Base-by-base conservation (phyloP, 2,113 vertebrate species). In the Raja brachyura region DNA sequence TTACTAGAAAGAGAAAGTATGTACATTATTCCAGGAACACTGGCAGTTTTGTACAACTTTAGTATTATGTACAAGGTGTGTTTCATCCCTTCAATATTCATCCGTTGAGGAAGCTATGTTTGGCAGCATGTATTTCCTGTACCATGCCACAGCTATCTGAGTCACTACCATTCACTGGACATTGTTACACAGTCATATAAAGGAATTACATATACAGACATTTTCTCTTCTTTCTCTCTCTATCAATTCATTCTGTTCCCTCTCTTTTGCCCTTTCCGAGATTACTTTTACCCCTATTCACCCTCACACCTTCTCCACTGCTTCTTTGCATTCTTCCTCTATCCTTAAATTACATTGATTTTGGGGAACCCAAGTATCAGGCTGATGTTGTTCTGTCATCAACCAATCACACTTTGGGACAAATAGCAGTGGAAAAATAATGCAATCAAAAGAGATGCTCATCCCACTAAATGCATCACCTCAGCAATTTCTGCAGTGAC, bases 1-100 rank as follows among this genome's bases (percentile, higher is more conserved):
- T 93, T 77, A 77, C 94, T 97, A 96, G 95, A 77, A 33, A 93
- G 63, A 74, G 5, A 14, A 5, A 1, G 66, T 31, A 28, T 68
- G 66, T 22, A 68, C 63, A 54, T 48, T 39, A 73, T 70, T 92
- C 20, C 33, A 54, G 18, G 48, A 70, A 90, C 88, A 31, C 25
- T 70, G 63, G 68, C 48, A 73, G 68, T 14, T 48, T 54, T 28
- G 39, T 8, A 33, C 39, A 28, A 70, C 39, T 48, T 92, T n/a
- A n/a, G 25, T 48, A 25, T 22, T 92, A 54, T 54, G 22, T 28
- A 48, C 39, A 92, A 92, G 20, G 22, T 25, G 54, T 92, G 20
- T 74, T 48, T 9, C 33, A 68, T 90, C n/a, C n/a, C 16, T 90
- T 63, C 18, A 3, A 39, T 20, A 54, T 11, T 74, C 66, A 73